Evolutionary conservation across 2,113 vertebrate species (phyloP).

Genomic region (Turnix velox): DNA sequence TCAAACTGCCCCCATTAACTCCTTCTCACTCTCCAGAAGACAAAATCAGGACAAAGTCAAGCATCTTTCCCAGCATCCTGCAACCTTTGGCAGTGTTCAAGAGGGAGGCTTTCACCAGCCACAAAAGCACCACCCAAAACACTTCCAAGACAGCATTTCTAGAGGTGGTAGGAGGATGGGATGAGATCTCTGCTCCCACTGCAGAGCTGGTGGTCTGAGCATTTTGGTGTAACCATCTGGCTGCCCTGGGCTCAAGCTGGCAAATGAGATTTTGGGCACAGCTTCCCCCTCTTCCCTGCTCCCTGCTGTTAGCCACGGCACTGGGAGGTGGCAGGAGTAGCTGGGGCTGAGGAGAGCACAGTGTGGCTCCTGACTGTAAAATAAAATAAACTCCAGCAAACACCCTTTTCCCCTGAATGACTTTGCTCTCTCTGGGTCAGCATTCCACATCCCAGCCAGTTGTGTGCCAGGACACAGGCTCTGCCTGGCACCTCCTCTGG

Average conservation of each 20-base stretch:
- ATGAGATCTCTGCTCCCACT: not conserved
- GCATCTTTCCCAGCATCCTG: rapidly evolving
- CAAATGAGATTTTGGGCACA: rapidly evolving
- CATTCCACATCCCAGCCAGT: not conserved
- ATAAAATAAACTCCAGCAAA: not conserved
- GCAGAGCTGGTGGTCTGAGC: not conserved
- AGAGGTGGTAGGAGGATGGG: rapidly evolving
- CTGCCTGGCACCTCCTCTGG: not conserved
- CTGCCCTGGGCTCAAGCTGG: not conserved
- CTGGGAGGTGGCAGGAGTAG: not conserved
- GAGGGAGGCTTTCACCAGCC: not conserved
- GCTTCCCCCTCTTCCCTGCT: not conserved
- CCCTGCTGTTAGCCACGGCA: rapidly evolving
- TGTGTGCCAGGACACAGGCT: rapidly evolving
- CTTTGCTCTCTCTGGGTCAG: not conserved
- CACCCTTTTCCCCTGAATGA: too few species aligned
- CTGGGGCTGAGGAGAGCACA: not conserved
- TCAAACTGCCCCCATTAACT: not conserved
- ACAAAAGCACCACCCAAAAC: not conserved
- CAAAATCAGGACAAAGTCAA: not conserved
- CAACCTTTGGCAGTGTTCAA: too few species aligned
- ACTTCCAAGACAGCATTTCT: not conserved
- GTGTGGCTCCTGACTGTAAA: not conserved
- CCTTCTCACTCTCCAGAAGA: not conserved
- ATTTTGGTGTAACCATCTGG: rapidly evolving